A percentile compares a stretch with the other conserved stretches of the same genome.
These are phyloP conservation scores for Taeniopygia guttata DNA, from an alignment of 2,797 vertebrate genomes.

Conservation along the genomic window DNA sequence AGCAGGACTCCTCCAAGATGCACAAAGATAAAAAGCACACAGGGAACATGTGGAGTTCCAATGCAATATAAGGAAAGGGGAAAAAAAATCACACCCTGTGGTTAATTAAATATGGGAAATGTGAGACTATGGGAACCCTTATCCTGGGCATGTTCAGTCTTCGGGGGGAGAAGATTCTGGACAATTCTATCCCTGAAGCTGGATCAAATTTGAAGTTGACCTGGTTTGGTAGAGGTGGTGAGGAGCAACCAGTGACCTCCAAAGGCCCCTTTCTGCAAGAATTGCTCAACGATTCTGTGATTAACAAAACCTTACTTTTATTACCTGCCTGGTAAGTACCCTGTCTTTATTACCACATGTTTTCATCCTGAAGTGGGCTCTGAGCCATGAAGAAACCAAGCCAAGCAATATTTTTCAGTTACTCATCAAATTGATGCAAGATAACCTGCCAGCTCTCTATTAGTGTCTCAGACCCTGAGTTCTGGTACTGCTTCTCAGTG, in stretches of 20 bases:
- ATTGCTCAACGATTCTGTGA: background rate
- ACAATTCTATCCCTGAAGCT: background rate
- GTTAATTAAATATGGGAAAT: background rate
- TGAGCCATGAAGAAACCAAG: background rate
- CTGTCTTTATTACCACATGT: background rate
- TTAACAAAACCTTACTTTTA: background rate
- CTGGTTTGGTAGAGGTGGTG: background rate
- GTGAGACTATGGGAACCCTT: rapidly evolving
- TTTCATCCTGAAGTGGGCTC: background rate
- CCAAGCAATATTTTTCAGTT: background rate
- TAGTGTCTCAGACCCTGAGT: background rate
- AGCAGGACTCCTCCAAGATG: background rate
- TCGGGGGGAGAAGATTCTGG: background rate
- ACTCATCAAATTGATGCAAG: background rate
- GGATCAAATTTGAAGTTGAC: background rate
- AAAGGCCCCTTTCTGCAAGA: background rate
- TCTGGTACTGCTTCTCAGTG: background rate
- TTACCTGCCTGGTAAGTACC: background rate
- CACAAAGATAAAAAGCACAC: background rate
- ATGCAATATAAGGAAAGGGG: background rate
- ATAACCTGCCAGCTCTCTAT: background rate
- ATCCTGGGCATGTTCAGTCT: background rate
- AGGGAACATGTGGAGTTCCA: background rate
- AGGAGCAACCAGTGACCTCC: background rate
- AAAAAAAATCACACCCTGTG: background rate